Conservation (phyloP, 2,888 invertebrate genomes). For the Lepetodrilus schrolli region DNA sequence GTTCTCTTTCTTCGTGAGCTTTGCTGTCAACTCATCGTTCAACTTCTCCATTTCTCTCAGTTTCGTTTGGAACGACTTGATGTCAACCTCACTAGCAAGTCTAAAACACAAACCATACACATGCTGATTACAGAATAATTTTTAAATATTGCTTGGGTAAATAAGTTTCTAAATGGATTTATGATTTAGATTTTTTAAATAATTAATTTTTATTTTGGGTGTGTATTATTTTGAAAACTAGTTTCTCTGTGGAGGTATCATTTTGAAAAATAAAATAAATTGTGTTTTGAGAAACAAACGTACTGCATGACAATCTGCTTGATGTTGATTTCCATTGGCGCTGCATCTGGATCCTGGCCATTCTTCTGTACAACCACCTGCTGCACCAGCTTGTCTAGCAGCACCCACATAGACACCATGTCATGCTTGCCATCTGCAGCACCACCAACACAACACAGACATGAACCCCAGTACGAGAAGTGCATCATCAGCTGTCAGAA, state of each 20-base stretch:
- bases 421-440: conserved; percentile 75
- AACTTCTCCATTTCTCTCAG: conserved; percentile 92
- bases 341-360: conserved; percentile 85
- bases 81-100: conserved; percentile 93
- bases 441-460: too few species aligned
- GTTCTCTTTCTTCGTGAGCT: conserved; percentile 91
- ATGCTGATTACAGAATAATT: neutral
- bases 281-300: conserved; percentile 52
- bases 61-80: conserved; percentile 88
- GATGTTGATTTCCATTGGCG: conserved; percentile 91
- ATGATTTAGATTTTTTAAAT: too few species aligned
- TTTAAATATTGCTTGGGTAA: too few species aligned
- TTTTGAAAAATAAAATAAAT: neutral
- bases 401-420: conserved; percentile 81
- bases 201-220: neutral
- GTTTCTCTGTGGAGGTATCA: neutral
- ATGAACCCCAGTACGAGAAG: too few species aligned
- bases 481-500: too few species aligned
- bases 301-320: conserved; percentile 89
- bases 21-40: conserved; percentile 89
- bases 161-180: too few species aligned
- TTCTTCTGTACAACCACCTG: conserved; percentile 90
- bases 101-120: conserved; percentile 61
- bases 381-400: conserved; percentile 94
- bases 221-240: neutral